These are phyloP conservation scores for Probosciger aterrimus DNA, from an alignment of 2,113 vertebrate genomes.

Conservation along the genomic window DNA sequence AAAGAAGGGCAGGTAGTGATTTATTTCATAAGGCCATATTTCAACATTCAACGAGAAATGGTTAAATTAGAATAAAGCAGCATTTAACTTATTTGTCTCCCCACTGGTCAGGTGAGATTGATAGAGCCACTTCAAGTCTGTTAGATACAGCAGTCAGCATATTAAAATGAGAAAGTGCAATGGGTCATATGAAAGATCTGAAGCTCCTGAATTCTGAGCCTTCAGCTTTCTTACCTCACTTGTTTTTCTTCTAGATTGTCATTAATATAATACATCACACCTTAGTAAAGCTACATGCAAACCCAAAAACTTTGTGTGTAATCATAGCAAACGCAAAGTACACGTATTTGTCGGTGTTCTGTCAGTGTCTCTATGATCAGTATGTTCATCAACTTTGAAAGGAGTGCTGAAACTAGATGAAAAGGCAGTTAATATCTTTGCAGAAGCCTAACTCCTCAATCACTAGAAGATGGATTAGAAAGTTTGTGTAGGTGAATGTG, in stretches of 20 bases:
- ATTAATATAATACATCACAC: too few species aligned
- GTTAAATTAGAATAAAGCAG: not conserved
- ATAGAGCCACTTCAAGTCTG: not conserved
- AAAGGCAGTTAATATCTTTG: not conserved
- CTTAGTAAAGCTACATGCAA: not conserved
- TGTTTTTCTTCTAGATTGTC: not conserved
- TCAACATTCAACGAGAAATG: not conserved
- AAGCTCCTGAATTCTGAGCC: not conserved
- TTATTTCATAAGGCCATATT: not conserved
- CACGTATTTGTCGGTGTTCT: rapidly evolving
- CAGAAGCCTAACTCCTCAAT: not conserved
- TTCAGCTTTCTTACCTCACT: not conserved
- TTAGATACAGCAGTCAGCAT: not conserved
- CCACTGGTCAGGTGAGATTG: not conserved
- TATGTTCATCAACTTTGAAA: not conserved
- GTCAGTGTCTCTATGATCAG: not conserved
- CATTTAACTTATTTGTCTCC: not conserved
- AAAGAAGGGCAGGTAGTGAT: not conserved
- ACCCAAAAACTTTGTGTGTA: not conserved
- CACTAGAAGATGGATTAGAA: not conserved
- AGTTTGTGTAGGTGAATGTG: not conserved
- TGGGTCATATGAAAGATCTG: not conserved
- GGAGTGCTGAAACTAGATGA: not conserved
- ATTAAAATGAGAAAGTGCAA: not conserved
- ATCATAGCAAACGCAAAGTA: not conserved